Evolutionary conservation across 2,113 vertebrate species (phyloP).

Genomic region (Oxyruncus cristatus): DNA sequence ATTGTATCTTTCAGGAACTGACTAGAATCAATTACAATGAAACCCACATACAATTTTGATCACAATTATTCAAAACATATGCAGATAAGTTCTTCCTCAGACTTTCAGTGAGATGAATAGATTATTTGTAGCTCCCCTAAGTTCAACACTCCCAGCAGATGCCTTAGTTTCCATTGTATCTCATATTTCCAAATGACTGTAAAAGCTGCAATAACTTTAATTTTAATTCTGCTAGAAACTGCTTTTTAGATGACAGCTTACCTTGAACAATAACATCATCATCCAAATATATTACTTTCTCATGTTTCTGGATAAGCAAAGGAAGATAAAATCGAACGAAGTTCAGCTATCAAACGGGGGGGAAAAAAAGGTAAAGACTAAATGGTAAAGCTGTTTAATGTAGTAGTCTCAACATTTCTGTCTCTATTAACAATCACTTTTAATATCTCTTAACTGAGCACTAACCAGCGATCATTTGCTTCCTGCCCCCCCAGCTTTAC

Average conservation of each 20-base stretch:
- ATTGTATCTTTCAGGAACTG: neutral
- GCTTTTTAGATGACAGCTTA: conserved; percentile 47
- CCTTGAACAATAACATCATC: conserved; percentile 98
- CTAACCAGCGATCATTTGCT: neutral
- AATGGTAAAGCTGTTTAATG: neutral
- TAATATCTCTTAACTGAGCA: neutral
- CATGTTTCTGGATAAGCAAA: conserved; percentile 84
- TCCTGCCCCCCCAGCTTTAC: neutral
- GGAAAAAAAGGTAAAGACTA: neutral
- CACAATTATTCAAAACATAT: neutral
- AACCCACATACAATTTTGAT: neutral
- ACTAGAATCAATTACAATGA: neutral
- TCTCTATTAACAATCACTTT: neutral
- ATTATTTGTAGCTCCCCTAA: neutral
- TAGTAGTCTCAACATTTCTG: neutral
- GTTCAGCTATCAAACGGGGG: conserved; percentile 84
- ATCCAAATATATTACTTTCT: conserved; percentile 92
- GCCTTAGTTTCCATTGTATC: neutral
- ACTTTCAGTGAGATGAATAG: neutral
- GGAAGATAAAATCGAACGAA: conserved; percentile 95
- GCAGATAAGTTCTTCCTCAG: neutral
- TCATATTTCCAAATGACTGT: neutral
- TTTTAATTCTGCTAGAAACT: neutral
- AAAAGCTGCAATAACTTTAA: neutral
- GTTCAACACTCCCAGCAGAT: neutral